A percentile compares a stretch with the other conserved stretches of the same genome.
These are phyloP conservation scores for Helicorthomorpha holstii DNA, from an alignment of 1,140 invertebrate species.

Conservation along the genomic window DNA sequence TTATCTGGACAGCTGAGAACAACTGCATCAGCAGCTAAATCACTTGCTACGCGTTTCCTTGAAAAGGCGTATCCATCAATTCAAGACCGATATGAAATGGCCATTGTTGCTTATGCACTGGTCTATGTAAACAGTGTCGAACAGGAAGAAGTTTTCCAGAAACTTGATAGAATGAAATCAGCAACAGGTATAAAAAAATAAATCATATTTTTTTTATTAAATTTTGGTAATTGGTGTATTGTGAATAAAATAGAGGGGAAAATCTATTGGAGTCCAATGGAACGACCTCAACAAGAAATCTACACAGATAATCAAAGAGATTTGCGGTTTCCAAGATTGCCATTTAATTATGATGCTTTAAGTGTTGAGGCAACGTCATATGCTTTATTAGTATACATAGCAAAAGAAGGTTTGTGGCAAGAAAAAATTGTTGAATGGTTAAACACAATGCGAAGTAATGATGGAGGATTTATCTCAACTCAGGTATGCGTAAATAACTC, in stretches of 20 bases:
- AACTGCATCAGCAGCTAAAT: constrained; percentile 18
- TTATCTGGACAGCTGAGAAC: constrained; percentile 20
- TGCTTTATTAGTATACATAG: constrained; percentile 35
- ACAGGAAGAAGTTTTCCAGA: constrained; percentile 25
- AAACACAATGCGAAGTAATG: constrained; percentile 35
- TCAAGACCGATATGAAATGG: constrained; percentile 31
- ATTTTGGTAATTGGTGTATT: constrained; percentile 1
- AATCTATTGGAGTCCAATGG: constrained; percentile 30
- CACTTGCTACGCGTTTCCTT: constrained; percentile 19
- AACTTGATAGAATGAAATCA: constrained; percentile 43
- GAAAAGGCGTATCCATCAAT: constrained; percentile 24
- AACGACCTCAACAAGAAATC: constrained; percentile 21
- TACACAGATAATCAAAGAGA: constrained; percentile 32
- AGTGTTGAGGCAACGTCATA: constrained; percentile 39
- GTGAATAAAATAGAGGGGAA: constrained; percentile 24
- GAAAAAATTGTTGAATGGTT: constrained; percentile 39
- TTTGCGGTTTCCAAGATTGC: constrained; percentile 28
- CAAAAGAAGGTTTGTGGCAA: constrained; percentile 25
- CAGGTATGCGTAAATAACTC: constrained; percentile 26
- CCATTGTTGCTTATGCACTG: constrained; percentile 33
- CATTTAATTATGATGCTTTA: constrained; percentile 25
- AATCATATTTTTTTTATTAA: constrained; percentile 1
- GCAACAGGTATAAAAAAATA: constrained; percentile 34
- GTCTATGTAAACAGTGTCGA: constrained; percentile 24
- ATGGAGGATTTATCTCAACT: constrained; percentile 37